Percentiles rank a stretch among this genome's conserved stretches.
Evolutionary conservation across 2,888 invertebrate species (phyloP).

Genomic region (Gymnosoma rotundatum): DNA sequence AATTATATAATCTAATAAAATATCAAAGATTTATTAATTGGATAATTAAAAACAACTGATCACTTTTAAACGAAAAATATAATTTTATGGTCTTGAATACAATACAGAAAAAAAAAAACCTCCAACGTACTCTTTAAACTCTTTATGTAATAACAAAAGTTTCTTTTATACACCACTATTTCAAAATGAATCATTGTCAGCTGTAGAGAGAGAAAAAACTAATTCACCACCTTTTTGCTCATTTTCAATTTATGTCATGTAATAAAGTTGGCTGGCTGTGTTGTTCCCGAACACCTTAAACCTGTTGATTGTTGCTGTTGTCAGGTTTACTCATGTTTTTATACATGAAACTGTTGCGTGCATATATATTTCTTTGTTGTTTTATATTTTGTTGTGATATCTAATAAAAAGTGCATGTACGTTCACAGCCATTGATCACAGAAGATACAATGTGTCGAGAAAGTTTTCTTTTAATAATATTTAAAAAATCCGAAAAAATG

Average conservation of each 20-base stretch:
- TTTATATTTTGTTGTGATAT: constrained; percentile 30
- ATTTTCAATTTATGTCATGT: constrained; percentile 29
- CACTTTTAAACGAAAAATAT: constrained; percentile 1
- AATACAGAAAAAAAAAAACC: neutral
- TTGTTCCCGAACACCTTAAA: constrained; percentile 43
- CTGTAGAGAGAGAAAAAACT: neutral
- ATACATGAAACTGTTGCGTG: constrained; percentile 65
- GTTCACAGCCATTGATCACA: constrained; percentile 24
- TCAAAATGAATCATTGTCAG: neutral
- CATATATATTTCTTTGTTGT: constrained; percentile 43
- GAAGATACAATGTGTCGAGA: constrained; percentile 12
- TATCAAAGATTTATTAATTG: constrained; percentile 18
- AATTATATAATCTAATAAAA: neutral
- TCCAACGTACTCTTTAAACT: constrained; percentile 12
- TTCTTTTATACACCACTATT: constrained; percentile 17
- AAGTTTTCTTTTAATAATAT: neutral
- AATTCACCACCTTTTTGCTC: constrained; percentile 54
- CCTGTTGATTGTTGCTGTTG: constrained; percentile 45
- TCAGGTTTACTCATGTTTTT: constrained; percentile 54
- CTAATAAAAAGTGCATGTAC: constrained; percentile 48
- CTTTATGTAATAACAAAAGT: constrained; percentile 8
- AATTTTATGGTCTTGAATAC: constrained; percentile 8
- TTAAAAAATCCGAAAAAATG: no score
- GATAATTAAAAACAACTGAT: constrained; percentile 35
- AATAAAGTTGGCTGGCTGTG: neutral